phyloP scores from a whole-genome alignment of 1,140 invertebrate genomes.

The Drosophila murphyi region DNA sequence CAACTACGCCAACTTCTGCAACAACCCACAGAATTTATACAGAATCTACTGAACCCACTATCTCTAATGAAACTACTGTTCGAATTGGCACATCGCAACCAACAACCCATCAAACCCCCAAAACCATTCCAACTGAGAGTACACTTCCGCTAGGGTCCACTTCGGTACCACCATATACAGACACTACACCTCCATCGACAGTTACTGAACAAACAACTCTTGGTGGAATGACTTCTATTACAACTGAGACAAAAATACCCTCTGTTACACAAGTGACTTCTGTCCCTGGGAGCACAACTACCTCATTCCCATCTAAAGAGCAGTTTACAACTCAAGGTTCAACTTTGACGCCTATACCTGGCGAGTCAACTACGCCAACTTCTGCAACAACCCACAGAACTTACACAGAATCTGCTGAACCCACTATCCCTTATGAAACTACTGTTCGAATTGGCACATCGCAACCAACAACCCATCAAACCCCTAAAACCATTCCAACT shows the following conservation, averaged over 20 bases:
- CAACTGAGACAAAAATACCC: neutral
- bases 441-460: too few relatives aligned
- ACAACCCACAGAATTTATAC: too few relatives aligned
- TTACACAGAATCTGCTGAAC: too few relatives aligned
- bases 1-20: neutral
- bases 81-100: too few relatives aligned
- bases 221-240: neutral
- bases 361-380: too few relatives aligned
- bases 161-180: neutral
- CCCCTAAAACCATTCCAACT: too few relatives aligned
- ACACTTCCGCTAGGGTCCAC: neutral
- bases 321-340: neutral
- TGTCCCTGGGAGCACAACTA: neutral
- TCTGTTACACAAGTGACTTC: neutral
- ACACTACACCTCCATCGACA: neutral
- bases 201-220: neutral
- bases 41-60: neutral
- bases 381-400: too few relatives aligned
- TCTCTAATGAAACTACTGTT: neutral
- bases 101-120: neutral
- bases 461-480: too few relatives aligned
- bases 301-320: neutral
- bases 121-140: neutral
- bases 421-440: too few relatives aligned
- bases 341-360: too few relatives aligned